Conservation (phyloP, 2,888 invertebrate genomes). For the Encarsia formosa region DNA sequence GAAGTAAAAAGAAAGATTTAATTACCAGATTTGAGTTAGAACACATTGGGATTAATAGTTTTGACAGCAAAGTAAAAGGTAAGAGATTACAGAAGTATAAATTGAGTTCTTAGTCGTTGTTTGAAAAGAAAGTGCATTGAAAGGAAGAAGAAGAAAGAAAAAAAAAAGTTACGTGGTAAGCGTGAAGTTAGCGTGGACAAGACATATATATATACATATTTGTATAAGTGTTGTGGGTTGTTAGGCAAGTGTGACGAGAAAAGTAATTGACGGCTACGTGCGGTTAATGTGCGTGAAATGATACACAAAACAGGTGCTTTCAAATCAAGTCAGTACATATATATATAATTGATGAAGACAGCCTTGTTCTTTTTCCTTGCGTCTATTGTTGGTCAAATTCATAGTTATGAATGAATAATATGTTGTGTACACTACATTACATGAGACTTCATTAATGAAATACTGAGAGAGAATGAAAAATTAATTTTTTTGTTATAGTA, state of each 20-base stretch:
- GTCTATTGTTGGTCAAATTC: conserved; percentile 19
- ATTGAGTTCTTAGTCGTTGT: conserved; percentile 16
- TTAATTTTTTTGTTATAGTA: too few relatives aligned
- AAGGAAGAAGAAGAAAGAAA: conserved; percentile 8
- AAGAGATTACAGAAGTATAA: too few relatives aligned
- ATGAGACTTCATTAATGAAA: too few relatives aligned
- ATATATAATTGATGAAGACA: conserved; percentile 20
- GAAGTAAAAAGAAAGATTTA: too few relatives aligned
- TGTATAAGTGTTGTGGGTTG: not conserved
- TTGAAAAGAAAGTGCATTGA: conserved; percentile 17
- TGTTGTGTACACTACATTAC: too few relatives aligned
- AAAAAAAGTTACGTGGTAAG: not conserved
- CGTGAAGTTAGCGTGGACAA: conserved; percentile 14
- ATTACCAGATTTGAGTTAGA: too few relatives aligned
- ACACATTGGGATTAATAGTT: too few relatives aligned
- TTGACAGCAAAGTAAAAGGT: too few relatives aligned
- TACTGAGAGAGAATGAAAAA: too few relatives aligned
- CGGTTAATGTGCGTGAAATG: conserved; percentile 26
- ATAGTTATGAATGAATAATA: too few relatives aligned
- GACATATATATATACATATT: conserved; percentile 4
- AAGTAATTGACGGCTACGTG: conserved; percentile 28
- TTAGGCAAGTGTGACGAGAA: conserved; percentile 24
- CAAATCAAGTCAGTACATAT: conserved; percentile 19
- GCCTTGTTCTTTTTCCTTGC: conserved; percentile 22
- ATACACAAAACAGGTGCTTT: conserved; percentile 18